phyloP scores from a whole-genome alignment of 1,140 invertebrate species.

The Venustaconcha ellipsiformis region DNA sequence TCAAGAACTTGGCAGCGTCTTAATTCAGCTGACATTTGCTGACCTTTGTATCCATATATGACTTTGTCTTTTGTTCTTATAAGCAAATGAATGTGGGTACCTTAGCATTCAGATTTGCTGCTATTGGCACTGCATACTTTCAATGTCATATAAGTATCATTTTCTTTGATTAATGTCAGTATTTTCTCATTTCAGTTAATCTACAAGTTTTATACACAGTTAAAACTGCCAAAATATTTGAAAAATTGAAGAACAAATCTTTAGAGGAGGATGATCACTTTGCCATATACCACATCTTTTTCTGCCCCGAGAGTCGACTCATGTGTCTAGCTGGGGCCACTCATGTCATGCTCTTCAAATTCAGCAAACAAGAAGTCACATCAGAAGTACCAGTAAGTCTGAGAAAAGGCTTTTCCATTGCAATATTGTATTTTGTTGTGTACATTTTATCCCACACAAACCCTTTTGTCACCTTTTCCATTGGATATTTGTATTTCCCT shows the following conservation, averaged over 20 bases:
- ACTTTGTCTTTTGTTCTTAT: no score
- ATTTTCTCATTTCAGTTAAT: slow-evolving; percentile 73
- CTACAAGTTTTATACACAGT: slow-evolving; percentile 97
- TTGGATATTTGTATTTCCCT: neutral
- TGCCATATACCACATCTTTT: slow-evolving; percentile 90
- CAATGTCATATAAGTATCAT: neutral
- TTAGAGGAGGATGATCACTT: slow-evolving; percentile 85
- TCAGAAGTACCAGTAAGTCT: slow-evolving; percentile 84
- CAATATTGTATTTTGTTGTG: neutral
- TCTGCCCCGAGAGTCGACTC: slow-evolving; percentile 93
- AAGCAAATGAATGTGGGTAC: no score
- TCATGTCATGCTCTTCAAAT: slow-evolving; percentile 96
- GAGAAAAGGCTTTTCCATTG: no score
- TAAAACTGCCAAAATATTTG: slow-evolving; percentile 96
- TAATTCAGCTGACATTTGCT: no score
- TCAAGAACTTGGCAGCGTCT: no score
- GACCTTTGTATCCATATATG: no score
- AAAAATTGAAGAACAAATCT: slow-evolving; percentile 69
- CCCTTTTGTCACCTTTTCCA: neutral
- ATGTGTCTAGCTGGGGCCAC: slow-evolving; percentile 90
- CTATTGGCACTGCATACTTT: no score
- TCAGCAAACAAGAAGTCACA: slow-evolving; percentile 88
- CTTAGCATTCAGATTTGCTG: no score
- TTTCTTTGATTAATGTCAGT: neutral
- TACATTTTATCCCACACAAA: neutral